These are phyloP conservation scores for Phortica okadai DNA, from an alignment of 2,888 invertebrate species.

Conservation along the genomic window DNA sequence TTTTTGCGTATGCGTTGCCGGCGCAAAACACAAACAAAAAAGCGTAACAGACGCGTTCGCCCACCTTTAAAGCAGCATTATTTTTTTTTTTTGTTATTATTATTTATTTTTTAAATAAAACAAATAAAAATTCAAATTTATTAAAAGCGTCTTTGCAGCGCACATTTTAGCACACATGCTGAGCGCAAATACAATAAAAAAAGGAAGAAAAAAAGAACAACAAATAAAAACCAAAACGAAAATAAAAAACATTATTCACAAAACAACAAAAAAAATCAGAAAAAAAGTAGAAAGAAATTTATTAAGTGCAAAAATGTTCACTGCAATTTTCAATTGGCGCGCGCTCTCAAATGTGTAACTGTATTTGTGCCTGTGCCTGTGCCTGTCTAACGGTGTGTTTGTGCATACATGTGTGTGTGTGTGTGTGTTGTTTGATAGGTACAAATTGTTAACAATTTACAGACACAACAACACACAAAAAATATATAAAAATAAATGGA, in stretches of 20 bases:
- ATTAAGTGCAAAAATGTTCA: background rate
- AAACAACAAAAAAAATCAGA: background rate
- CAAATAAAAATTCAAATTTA: too few relatives aligned
- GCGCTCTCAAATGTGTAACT: background rate
- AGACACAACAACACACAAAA: background rate
- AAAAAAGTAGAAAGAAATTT: background rate
- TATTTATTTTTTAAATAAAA: background rate
- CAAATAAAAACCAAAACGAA: background rate
- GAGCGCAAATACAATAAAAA: conserved; percentile 3
- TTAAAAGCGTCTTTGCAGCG: too few relatives aligned
- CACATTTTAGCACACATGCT: background rate
- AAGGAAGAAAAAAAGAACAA: background rate
- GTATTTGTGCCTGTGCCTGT: conserved; percentile 17
- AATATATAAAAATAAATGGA: background rate
- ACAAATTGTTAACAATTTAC: background rate
- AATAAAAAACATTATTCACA: conserved; percentile 2
- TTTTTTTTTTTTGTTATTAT: background rate
- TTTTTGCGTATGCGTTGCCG: conserved; percentile 16
- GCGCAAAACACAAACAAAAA: conserved; percentile 14
- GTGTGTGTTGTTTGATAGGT: conserved; percentile 23
- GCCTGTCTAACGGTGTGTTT: background rate
- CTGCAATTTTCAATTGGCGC: background rate
- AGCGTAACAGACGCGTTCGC: conserved; percentile 57
- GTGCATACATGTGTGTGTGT: conserved; percentile 15
- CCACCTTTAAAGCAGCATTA: conserved; percentile 52